These are phyloP conservation scores for Todus mexicanus DNA, from an alignment of 2,797 vertebrate genomes.

Conservation along the genomic window DNA sequence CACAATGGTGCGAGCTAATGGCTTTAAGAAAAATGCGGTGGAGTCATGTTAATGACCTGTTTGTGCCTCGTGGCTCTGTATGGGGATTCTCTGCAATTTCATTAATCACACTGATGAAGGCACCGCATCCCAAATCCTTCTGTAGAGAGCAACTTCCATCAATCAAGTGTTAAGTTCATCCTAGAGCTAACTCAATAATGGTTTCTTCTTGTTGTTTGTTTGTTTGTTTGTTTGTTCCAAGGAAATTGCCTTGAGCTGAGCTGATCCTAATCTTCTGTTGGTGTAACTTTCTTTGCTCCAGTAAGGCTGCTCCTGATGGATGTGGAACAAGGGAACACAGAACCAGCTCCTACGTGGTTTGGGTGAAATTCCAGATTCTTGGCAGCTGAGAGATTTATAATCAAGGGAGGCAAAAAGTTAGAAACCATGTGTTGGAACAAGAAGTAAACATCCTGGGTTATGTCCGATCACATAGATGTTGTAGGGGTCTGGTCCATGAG, in stretches of 20 bases:
- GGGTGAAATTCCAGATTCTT: neutral
- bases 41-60: neutral
- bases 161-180: neutral
- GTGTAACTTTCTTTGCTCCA: neutral
- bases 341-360: neutral
- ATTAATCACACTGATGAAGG: neutral
- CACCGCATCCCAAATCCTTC: neutral
- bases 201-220: neutral
- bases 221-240: neutral
- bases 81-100: neutral
- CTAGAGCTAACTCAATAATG: neutral
- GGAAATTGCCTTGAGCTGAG: neutral
- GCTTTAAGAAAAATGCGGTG: neutral
- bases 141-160: neutral
- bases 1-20: neutral
- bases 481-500: neutral
- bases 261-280: neutral
- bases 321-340: neutral
- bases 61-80: neutral
- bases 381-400: neutral
- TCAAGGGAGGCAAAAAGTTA: neutral
- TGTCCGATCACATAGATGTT: neutral
- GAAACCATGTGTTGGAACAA: neutral
- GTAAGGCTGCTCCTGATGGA: neutral
- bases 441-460: neutral